These are phyloP conservation scores for Cenopis cana DNA, from an alignment of 2,888 invertebrate species.

Conservation along the genomic window DNA sequence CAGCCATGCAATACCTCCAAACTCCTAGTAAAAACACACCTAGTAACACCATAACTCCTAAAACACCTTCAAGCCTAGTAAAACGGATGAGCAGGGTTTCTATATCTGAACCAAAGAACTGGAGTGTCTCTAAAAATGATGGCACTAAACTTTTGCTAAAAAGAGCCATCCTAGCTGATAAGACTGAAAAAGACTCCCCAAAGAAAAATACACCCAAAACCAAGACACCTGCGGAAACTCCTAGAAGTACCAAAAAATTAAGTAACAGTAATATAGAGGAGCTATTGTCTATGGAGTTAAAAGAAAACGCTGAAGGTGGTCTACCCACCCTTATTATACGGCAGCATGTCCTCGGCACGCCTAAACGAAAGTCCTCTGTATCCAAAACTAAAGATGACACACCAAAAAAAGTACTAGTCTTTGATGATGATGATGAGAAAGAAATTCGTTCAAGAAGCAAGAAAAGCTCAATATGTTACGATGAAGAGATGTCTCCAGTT, in stretches of 20 bases:
- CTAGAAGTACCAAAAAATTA: conserved; percentile 62
- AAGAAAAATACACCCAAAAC: conserved; percentile 62
- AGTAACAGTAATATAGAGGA: conserved; percentile 65
- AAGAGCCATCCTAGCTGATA: conserved; percentile 78
- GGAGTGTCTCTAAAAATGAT: conserved; percentile 78
- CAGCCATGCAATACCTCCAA: conserved; percentile 61
- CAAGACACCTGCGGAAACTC: conserved; percentile 57
- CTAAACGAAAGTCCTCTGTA: conserved; percentile 68
- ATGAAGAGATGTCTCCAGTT: conserved; percentile 32
- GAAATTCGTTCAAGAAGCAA: conserved; percentile 31
- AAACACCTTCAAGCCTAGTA: conserved; percentile 73
- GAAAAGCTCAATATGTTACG: conserved; percentile 21
- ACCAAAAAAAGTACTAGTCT: conserved; percentile 69
- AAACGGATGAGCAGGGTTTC: conserved; percentile 73
- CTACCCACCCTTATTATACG: conserved; percentile 75
- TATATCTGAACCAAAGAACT: conserved; percentile 70
- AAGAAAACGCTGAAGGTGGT: conserved; percentile 77
- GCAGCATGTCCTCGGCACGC: conserved; percentile 66
- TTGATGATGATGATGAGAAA: conserved; percentile 67
- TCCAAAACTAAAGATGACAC: conserved; percentile 64
- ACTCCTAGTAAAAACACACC: conserved; percentile 66
- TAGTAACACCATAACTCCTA: conserved; percentile 57
- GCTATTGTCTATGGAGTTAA: conserved; percentile 70
- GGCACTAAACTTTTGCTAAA: conserved; percentile 77
- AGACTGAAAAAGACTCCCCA: conserved; percentile 71